A percentile compares a stretch with the other conserved stretches of the same genome.
phyloP scores from a whole-genome alignment of 2,113 vertebrate species.

The Melanerpes aurifrons region DNA sequence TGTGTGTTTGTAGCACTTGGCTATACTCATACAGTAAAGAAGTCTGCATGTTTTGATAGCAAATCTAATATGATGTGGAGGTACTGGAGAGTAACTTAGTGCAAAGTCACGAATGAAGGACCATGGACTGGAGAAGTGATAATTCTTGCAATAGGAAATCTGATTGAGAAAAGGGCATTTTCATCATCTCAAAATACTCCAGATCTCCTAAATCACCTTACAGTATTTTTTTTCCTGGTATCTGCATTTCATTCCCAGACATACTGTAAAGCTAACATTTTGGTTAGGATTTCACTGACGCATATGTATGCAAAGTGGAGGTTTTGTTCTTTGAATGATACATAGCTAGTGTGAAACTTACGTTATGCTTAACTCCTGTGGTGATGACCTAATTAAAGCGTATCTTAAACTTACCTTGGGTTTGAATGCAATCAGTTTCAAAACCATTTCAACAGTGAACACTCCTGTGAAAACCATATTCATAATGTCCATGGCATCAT shows the following conservation, averaged over 20 bases:
- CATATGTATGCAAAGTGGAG: background rate
- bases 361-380: constrained; percentile 8
- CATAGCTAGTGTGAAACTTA: constrained; percentile 18
- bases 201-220: background rate
- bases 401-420: constrained; percentile 88
- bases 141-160: background rate
- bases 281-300: constrained; percentile 41
- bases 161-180: background rate
- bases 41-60: background rate
- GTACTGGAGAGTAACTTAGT: background rate
- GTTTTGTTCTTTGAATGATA: background rate
- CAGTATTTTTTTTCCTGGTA: background rate
- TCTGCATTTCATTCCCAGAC: background rate
- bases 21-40: background rate
- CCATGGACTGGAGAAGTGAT: background rate
- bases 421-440: constrained; percentile 99
- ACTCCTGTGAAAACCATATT: constrained; percentile 99
- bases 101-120: background rate
- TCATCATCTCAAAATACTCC: background rate
- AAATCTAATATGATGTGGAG: background rate
- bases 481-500: constrained; percentile 97
- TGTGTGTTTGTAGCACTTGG: background rate
- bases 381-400: constrained; percentile 28
- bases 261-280: constrained; percentile 47
- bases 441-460: constrained; percentile 98